phyloP scores from a whole-genome alignment of 1,140 invertebrate genomes.

The Sitodiplosis mosellana region DNA sequence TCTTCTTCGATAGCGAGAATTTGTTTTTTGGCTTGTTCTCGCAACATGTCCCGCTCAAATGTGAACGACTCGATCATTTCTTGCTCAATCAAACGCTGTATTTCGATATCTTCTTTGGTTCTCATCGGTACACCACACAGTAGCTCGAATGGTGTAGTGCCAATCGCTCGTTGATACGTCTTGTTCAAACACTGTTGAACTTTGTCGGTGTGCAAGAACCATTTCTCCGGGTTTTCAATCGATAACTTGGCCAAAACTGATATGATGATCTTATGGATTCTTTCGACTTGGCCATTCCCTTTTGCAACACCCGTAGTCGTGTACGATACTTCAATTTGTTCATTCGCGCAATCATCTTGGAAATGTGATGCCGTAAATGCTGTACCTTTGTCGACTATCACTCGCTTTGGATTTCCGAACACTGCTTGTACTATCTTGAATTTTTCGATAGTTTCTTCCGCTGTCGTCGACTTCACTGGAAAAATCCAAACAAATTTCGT shows the following conservation, averaged over 20 bases:
- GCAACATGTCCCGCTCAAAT: conserved; percentile 3
- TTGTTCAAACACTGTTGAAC: conserved; percentile 17
- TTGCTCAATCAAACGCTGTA: conserved; percentile 12
- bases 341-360: conserved; percentile 6
- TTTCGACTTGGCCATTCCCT: conserved; percentile 12
- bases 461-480: conserved; percentile 15
- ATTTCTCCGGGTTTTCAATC: conserved; percentile 11
- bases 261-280: conserved; percentile 8
- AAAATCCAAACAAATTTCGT: conserved; percentile 24
- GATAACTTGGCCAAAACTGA: conserved; percentile 15
- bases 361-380: conserved; percentile 2
- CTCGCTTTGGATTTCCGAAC: conserved; percentile 10
- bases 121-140: conserved; percentile 15
- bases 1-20: conserved; percentile 3
- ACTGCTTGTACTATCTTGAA: conserved; percentile 10
- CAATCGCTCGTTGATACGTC: conserved; percentile 16
- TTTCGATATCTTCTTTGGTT: conserved; percentile 11
- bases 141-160: conserved; percentile 17
- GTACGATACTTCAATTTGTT: conserved; percentile 9
- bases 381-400: conserved; percentile 4
- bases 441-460: conserved; percentile 14
- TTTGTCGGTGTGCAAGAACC: conserved; percentile 14
- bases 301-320: conserved; percentile 10
- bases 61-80: conserved; percentile 11
- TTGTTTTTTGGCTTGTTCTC: background rate